Percentiles rank a stretch among this genome's conserved stretches.
Conservation (phyloP, 2,888 invertebrate genomes). For the Euclidia mi region DNA sequence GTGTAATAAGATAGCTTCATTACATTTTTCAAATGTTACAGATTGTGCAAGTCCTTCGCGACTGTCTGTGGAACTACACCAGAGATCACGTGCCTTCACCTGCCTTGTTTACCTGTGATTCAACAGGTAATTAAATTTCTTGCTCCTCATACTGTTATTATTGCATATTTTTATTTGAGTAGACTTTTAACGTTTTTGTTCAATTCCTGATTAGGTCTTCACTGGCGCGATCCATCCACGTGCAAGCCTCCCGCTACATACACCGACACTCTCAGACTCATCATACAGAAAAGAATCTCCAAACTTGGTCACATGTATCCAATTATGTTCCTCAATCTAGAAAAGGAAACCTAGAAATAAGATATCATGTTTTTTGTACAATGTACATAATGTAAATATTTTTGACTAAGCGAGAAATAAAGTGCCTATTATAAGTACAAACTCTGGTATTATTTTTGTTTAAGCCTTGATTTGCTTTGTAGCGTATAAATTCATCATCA, state of each 20-base stretch:
- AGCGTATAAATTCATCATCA: too few relatives aligned
- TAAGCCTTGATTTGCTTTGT: too few relatives aligned
- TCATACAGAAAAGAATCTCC: slow-evolving; percentile 94
- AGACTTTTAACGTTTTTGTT: too few relatives aligned
- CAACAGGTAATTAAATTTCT: slow-evolving; percentile 84
- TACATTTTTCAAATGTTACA: slow-evolving; percentile 63
- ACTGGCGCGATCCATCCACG: slow-evolving; percentile 94
- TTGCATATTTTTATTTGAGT: neutral
- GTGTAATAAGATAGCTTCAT: neutral
- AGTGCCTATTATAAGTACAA: slow-evolving; percentile 51
- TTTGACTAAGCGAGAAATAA: slow-evolving; percentile 54
- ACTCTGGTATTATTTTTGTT: slow-evolving; percentile 12
- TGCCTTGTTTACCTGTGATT: slow-evolving; percentile 93
- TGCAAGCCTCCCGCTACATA: slow-evolving; percentile 93
- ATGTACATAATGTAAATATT: slow-evolving; percentile 63
- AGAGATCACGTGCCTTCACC: slow-evolving; percentile 97
- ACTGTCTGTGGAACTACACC: slow-evolving; percentile 97
- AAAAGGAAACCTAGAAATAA: slow-evolving; percentile 65
- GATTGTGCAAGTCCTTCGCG: slow-evolving; percentile 95
- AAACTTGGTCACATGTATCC: slow-evolving; percentile 94
- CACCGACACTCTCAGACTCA: slow-evolving; percentile 94
- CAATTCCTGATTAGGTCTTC: slow-evolving; percentile 78
- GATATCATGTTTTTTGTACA: too few relatives aligned
- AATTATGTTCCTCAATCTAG: slow-evolving; percentile 91
- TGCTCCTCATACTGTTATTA: neutral